Evolutionary conservation across 2,113 vertebrate genomes (phyloP).

Genomic region (Anoplopoma fimbria): DNA sequence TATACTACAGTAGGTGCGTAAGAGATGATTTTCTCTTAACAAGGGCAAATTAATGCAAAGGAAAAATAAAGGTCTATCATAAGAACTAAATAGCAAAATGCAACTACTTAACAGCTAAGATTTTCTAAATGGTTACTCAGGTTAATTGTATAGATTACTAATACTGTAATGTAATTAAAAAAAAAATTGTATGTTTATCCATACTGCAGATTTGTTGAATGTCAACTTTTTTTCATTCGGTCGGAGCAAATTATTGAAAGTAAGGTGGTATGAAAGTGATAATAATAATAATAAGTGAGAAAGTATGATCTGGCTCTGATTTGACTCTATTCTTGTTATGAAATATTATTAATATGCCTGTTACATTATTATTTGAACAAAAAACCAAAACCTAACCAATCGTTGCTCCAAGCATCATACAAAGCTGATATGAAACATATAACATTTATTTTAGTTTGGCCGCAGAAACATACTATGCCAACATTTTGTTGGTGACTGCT

Average conservation of each 20-base stretch:
- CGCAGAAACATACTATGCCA: neutral
- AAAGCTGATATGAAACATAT: neutral
- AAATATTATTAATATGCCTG: neutral
- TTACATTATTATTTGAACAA: neutral
- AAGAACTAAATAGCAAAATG: neutral
- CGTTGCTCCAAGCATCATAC: neutral
- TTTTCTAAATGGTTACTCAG: neutral
- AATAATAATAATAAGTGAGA: neutral
- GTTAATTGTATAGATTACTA: neutral
- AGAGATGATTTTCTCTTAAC: neutral
- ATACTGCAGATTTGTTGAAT: neutral
- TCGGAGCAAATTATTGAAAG: neutral
- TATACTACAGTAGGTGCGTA: neutral
- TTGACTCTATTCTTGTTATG: neutral
- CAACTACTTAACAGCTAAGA: neutral
- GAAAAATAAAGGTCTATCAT: neutral
- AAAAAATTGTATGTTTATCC: neutral
- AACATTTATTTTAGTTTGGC: neutral
- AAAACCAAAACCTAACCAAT: neutral
- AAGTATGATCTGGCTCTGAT: neutral
- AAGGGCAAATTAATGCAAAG: neutral
- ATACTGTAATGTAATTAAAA: slow-evolving; percentile 1
- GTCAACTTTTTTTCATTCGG: neutral
- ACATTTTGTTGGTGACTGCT: neutral
- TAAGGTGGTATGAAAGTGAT: neutral